Evolutionary conservation across 2,113 vertebrate genomes (phyloP), one percentile per base, ranked within the genome.

Genomic region (Ceuthmochares aereus): DNA sequence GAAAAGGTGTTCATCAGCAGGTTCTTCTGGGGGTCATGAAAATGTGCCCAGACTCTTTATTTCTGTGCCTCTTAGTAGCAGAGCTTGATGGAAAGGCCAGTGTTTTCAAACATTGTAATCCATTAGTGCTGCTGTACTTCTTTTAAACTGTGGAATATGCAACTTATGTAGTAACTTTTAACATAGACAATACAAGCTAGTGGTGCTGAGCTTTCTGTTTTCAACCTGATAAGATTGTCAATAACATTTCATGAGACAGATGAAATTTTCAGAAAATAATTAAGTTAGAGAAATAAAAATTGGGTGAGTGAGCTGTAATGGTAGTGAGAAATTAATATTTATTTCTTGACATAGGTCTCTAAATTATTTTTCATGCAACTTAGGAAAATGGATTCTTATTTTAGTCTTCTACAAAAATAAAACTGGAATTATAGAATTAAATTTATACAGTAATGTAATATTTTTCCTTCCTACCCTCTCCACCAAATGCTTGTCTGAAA

Each of bases 311-410:
- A 92, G 60, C 52, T 74, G 69, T 52, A 70, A 51, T 67, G 45
- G 32, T 89, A 42, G 37, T 91, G 60, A 94, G 84, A 95, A 78
- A 86, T 91, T 75, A 87, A 94, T 79, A 73, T 47, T 49, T 19
- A 54, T 67, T 87, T 86, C 67, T 80, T 79, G 63, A 54, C 2
- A 7, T 58, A 78, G 19, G 77, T 87, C 60, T 78, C 42, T 70
- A 67, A 79, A 86, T 92, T 56, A 64, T 47, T 84, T 89, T 70
- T 84, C 47, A 5, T 87, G 69, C 29, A 87, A 21, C n/a, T 49
- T 85, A 22, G 37, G 73, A 81, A 90, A 85, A 45, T 9, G 70
- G 83, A 70, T 86, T 94, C 87, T 96, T 94, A 75, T 78, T 93
- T 89, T 91, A 64, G 37, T 55, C 81, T 91, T 89, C 52, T 81